These are phyloP conservation scores for Melolontha melolontha DNA, from an alignment of 2,888 invertebrate species.

Conservation along the genomic window DNA sequence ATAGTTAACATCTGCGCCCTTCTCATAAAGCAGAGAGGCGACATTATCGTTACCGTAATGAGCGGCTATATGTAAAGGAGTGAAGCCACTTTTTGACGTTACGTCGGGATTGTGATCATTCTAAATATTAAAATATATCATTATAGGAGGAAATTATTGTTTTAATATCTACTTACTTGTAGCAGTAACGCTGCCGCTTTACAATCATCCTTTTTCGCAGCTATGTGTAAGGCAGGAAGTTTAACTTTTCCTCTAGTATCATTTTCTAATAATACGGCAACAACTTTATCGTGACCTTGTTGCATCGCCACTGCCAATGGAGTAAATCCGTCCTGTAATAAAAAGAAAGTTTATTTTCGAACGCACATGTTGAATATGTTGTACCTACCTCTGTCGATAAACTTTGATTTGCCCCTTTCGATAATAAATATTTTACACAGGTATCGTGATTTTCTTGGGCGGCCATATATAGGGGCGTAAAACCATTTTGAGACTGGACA, in stretches of 20 bases:
- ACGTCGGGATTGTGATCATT: conserved; percentile 98
- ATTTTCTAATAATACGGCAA: conserved; percentile 94
- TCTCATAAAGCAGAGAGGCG: conserved; percentile 86
- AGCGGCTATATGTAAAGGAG: conserved; percentile 97
- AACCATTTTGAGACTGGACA: conserved; percentile 96
- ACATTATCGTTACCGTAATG: conserved; percentile 98
- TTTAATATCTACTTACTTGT: conserved; percentile 69
- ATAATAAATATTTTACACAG: conserved; percentile 90
- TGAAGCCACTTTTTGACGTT: conserved; percentile 97
- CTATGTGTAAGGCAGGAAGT: conserved; percentile 96
- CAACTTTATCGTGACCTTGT: conserved; percentile 97
- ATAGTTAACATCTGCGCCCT: conserved; percentile 95
- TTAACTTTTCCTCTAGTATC: conserved; percentile 96
- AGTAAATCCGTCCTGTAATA: conserved; percentile 91
- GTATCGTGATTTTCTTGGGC: conserved; percentile 97
- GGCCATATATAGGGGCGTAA: conserved; percentile 98
- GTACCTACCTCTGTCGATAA: conserved; percentile 89
- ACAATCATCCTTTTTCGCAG: conserved; percentile 98
- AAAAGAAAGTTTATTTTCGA: conserved; percentile 24
- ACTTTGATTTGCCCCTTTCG: conserved; percentile 95
- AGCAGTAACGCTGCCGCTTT: conserved; percentile 93
- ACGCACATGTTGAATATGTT: not conserved
- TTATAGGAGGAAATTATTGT: not conserved
- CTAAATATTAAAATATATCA: conserved; percentile 61
- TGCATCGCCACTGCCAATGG: conserved; percentile 99